A percentile compares a stretch with the other conserved stretches of the same genome.
These are phyloP conservation scores for Xiphorhynchus elegans DNA, from an alignment of 2,113 vertebrate species.

Conservation along the genomic window DNA sequence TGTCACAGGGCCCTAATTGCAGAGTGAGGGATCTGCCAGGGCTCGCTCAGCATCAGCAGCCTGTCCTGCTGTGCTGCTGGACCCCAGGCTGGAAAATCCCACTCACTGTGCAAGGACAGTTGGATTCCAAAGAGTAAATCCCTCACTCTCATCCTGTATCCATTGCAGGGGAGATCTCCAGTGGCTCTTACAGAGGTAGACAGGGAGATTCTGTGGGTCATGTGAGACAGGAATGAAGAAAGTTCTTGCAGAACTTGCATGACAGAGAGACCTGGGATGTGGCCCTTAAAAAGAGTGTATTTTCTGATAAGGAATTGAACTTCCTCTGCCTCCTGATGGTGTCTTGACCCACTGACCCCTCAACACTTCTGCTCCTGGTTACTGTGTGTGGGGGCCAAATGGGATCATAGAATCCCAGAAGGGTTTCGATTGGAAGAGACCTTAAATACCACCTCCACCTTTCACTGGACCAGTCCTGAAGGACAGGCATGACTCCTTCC, in stretches of 20 bases:
- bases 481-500: neutral
- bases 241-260: neutral
- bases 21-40: accelerated
- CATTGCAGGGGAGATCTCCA: neutral
- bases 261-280: neutral
- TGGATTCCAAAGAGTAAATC: neutral
- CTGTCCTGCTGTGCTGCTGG: neutral
- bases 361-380: neutral
- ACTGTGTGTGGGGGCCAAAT: neutral
- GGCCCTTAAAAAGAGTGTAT: neutral
- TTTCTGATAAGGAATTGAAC: neutral
- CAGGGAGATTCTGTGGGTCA: neutral
- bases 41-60: neutral
- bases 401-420: neutral
- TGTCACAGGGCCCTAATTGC: neutral
- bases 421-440: neutral
- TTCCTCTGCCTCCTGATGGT: neutral
- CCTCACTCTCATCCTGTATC: neutral
- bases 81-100: neutral
- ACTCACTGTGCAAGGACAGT: accelerated
- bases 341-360: neutral
- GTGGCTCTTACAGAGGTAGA: neutral
- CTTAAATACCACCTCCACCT: neutral
- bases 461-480: neutral
- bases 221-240: neutral